Conservation (phyloP, 2,113 vertebrate genomes). For the Penelope pileata region DNA sequence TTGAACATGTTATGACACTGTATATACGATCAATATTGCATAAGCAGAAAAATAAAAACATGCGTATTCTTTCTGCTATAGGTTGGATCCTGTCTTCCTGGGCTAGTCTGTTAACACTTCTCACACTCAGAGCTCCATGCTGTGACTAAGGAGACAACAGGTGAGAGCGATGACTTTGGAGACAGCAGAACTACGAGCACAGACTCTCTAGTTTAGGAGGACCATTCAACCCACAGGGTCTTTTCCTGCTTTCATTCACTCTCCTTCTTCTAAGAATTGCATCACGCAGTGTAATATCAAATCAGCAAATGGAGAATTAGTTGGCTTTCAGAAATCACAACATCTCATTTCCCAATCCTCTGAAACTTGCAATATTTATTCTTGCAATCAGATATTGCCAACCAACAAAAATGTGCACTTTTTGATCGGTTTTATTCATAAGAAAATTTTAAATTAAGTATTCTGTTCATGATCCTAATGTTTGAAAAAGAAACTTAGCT, state of each 20-base stretch:
- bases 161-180: neutral
- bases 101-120: neutral
- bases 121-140: neutral
- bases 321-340: neutral
- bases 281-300: neutral
- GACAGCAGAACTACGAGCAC: neutral
- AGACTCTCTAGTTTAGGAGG: neutral
- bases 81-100: neutral
- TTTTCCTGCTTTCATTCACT: neutral
- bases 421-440: neutral
- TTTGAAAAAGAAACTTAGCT: neutral
- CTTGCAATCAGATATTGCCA: neutral
- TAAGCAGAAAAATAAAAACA: neutral
- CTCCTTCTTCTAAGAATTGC: neutral
- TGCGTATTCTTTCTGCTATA: neutral
- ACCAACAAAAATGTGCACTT: neutral
- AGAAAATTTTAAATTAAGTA: neutral
- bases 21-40: neutral
- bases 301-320: neutral
- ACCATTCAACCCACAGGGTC: neutral
- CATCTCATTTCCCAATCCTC: neutral
- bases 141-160: neutral
- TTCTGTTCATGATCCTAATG: neutral
- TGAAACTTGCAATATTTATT: neutral
- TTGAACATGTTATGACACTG: neutral